Evolutionary conservation across 2,797 vertebrate species (phyloP).

Genomic region (Hippoglossus hippoglossus): DNA sequence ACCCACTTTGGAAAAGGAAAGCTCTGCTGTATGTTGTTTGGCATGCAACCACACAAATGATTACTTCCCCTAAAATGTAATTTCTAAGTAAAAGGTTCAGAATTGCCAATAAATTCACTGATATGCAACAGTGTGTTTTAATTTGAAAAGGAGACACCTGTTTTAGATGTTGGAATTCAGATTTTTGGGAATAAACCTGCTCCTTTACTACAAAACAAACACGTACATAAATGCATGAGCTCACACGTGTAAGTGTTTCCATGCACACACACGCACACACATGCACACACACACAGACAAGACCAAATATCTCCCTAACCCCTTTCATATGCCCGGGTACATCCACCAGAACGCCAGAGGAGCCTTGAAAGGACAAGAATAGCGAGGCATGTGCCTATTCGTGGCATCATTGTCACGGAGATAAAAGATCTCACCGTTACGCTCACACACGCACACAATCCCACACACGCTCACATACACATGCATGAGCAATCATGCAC

Average conservation of each 20-base stretch:
- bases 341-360: slow-evolving; percentile 65
- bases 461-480: slow-evolving; percentile 10
- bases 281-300: background rate
- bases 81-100: slow-evolving; percentile 51
- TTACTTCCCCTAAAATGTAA: slow-evolving; percentile 51
- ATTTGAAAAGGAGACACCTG: slow-evolving; percentile 34
- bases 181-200: slow-evolving; percentile 23
- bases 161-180: background rate
- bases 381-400: slow-evolving; percentile 72
- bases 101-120: slow-evolving; percentile 51
- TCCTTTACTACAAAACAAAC: slow-evolving; percentile 30
- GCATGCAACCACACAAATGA: slow-evolving; percentile 37
- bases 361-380: slow-evolving; percentile 73
- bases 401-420: slow-evolving; percentile 69
- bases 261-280: background rate
- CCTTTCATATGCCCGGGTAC: slow-evolving; percentile 45
- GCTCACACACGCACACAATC: background rate
- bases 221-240: slow-evolving; percentile 12
- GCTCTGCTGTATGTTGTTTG: slow-evolving; percentile 52
- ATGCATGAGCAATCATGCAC: slow-evolving; percentile 8
- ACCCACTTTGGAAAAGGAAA: slow-evolving; percentile 54
- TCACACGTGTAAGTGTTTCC: background rate
- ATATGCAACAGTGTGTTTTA: slow-evolving; percentile 68
- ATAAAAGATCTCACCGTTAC: slow-evolving; percentile 61
- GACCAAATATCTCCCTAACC: slow-evolving; percentile 55